These are phyloP conservation scores for Stegana nigrithorax DNA, from an alignment of 2,888 invertebrate species.

Conservation along the genomic window DNA sequence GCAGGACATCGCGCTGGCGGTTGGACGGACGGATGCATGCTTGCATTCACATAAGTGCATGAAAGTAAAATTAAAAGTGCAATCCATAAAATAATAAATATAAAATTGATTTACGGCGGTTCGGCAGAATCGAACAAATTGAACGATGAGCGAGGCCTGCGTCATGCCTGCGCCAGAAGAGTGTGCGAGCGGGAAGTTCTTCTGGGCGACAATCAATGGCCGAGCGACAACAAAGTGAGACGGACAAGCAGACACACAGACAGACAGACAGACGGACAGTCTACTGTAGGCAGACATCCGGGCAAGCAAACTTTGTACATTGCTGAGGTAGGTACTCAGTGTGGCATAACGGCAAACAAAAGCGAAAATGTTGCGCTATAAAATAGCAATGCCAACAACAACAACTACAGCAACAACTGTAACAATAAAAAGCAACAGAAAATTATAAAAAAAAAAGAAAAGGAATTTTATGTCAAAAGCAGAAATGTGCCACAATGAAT, in stretches of 20 bases:
- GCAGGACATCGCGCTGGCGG: neutral
- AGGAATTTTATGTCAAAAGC: conserved; percentile 42
- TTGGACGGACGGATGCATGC: neutral
- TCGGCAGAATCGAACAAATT: conserved; percentile 22
- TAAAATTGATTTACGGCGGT: conserved; percentile 55
- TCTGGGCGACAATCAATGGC: neutral
- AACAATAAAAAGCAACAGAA: neutral
- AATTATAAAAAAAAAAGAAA: neutral
- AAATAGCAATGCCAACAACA: neutral
- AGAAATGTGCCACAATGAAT: conserved; percentile 46
- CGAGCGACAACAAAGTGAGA: neutral
- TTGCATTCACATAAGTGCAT: conserved; percentile 43
- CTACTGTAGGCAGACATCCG: neutral
- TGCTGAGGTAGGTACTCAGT: too few relatives aligned
- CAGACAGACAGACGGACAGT: neutral
- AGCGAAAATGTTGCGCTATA: conserved; percentile 42
- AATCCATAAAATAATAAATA: conserved; percentile 61
- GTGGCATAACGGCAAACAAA: conserved; percentile 23
- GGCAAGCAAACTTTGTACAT: too few relatives aligned
- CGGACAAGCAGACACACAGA: neutral
- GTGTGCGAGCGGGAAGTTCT: too few relatives aligned
- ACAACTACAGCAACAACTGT: neutral
- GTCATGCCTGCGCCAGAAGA: too few relatives aligned
- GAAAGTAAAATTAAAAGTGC: conserved; percentile 38
- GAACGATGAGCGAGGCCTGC: conserved; percentile 5